phyloP scores from a whole-genome alignment of 2,797 vertebrate species.

The Apogon talboti region DNA sequence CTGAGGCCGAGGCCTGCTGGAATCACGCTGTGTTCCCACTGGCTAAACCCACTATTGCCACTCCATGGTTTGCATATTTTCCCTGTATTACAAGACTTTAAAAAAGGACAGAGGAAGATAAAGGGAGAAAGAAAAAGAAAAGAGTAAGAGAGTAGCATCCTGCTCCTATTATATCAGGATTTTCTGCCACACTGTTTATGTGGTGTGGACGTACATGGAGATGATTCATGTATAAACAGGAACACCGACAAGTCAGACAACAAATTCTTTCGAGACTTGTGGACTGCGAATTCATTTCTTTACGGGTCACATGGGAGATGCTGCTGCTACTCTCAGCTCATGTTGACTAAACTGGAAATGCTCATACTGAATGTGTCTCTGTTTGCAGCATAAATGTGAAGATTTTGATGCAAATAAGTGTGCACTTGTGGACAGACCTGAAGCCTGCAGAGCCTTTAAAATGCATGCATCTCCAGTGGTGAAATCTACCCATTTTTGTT shows the following conservation, averaged over 20 bases:
- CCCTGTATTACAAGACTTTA: slow-evolving; percentile 81
- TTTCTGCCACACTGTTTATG: slow-evolving; percentile 49
- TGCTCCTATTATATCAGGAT: slow-evolving; percentile 66
- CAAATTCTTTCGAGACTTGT: slow-evolving; percentile 64
- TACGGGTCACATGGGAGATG: slow-evolving; percentile 62
- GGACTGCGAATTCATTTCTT: slow-evolving; percentile 58
- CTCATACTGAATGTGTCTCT: slow-evolving; percentile 37
- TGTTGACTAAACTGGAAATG: slow-evolving; percentile 39
- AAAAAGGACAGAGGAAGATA: slow-evolving; percentile 70
- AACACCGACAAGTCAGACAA: slow-evolving; percentile 65
- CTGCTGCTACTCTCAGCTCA: slow-evolving; percentile 41
- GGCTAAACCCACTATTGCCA: slow-evolving; percentile 83
- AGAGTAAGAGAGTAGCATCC: slow-evolving; percentile 46
- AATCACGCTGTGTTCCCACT: slow-evolving; percentile 85
- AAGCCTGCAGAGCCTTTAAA: slow-evolving; percentile 29
- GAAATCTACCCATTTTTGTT: slow-evolving; percentile 26
- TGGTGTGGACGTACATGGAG: slow-evolving; percentile 40
- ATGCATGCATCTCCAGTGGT: slow-evolving; percentile 8
- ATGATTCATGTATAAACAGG: slow-evolving; percentile 76
- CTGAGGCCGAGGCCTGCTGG: slow-evolving; percentile 80
- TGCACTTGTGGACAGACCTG: slow-evolving; percentile 19
- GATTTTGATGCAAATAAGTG: slow-evolving; percentile 49
- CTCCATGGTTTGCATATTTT: slow-evolving; percentile 87
- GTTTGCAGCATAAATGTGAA: slow-evolving; percentile 39
- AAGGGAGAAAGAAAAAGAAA: slow-evolving; percentile 38